Percentiles rank a stretch among this genome's conserved stretches.
These are phyloP conservation scores for Nycteola revayana DNA, from an alignment of 2,888 invertebrate genomes.

Conservation along the genomic window DNA sequence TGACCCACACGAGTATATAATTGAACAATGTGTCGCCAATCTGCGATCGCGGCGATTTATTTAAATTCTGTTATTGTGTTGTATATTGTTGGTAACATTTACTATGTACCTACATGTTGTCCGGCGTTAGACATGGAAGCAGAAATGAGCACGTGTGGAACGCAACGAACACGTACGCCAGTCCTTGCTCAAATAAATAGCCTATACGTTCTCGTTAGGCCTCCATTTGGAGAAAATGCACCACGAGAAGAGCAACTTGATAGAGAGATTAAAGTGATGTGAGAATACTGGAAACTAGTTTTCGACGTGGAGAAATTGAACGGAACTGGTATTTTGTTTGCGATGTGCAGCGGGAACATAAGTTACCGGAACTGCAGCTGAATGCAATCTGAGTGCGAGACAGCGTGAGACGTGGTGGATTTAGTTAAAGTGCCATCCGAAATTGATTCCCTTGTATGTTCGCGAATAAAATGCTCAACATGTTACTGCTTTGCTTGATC, in stretches of 20 bases:
- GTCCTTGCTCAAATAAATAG: slow-evolving; percentile 55
- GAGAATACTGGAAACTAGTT: slow-evolving; percentile 28
- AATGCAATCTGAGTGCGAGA: slow-evolving; percentile 48
- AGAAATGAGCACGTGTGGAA: slow-evolving; percentile 47
- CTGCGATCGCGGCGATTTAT: slow-evolving; percentile 24
- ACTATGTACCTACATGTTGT: slow-evolving; percentile 48
- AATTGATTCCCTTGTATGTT: slow-evolving; percentile 42
- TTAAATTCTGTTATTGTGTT: slow-evolving; percentile 38
- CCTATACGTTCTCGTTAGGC: slow-evolving; percentile 57
- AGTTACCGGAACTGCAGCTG: slow-evolving; percentile 45
- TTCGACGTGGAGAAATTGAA: slow-evolving; percentile 22
- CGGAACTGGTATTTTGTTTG: slow-evolving; percentile 28
- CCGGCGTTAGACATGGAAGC: slow-evolving; percentile 46
- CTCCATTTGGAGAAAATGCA: slow-evolving; percentile 45
- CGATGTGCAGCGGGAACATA: slow-evolving; percentile 34
- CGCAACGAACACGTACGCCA: slow-evolving; percentile 48
- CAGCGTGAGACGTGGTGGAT: slow-evolving; percentile 43
- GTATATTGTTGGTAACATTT: slow-evolving; percentile 40
- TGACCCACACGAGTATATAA: too few relatives aligned
- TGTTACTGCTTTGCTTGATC: slow-evolving; percentile 24
- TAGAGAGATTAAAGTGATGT: slow-evolving; percentile 28
- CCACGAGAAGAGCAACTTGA: slow-evolving; percentile 19
- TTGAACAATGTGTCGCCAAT: slow-evolving; percentile 26
- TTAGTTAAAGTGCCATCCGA: slow-evolving; percentile 46
- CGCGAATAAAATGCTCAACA: slow-evolving; percentile 41